Base-by-base conservation (phyloP, 2,888 invertebrate genomes). In the Drosophila niveifrons region DNA sequence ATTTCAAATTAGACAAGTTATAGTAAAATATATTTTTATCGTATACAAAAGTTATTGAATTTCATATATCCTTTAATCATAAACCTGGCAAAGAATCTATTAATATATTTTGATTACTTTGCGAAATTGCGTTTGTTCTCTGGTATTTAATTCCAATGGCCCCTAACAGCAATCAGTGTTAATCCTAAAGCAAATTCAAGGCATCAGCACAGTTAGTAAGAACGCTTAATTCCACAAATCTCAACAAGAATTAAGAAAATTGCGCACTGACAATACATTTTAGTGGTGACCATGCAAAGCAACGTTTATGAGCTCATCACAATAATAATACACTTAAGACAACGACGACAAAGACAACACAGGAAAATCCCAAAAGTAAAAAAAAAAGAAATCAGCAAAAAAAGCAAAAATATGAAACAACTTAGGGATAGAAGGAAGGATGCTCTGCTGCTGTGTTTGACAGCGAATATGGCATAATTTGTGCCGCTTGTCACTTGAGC, bases 391-490 rank as follows among this genome's bases (percentile, higher is more conserved):
- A 11, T 36, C 36, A 11, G 36, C 36, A 36, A 17, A 50, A 31
- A 28, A 13, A n/a, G 8, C 17, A 55, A 55, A 18, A 55, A 17
- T n/a, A n/a, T 34, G 18, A 31, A 31, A 46, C 31, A 10, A 36
- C 34, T 17, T 31, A 55, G 10, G 44, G 11, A 28, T 15, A 2
- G 17, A 8, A 46, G 10, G 15, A 47, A 41, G 39, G 39, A 11
- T 36, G 36, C 36, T 36, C n/a, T 56, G 36, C 31, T 55, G 10
- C 41, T 55, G 53, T 36, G 9, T 18, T 3, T 58, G 64, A 58
- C 64, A 39, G 44, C 44, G 18, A 39, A 36, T 55, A 3, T 36
- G 47, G 44, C 56, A 65, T 67, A 46, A 57, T 66, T 66, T 66
- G 57, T 28, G 41, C 48, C 41, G 15, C 36, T 17, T 46, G 44